Evolutionary conservation across 1,140 invertebrate genomes (phyloP), one percentile per base, ranked within the genome.

Genomic region (Calycopis cecrops): DNA sequence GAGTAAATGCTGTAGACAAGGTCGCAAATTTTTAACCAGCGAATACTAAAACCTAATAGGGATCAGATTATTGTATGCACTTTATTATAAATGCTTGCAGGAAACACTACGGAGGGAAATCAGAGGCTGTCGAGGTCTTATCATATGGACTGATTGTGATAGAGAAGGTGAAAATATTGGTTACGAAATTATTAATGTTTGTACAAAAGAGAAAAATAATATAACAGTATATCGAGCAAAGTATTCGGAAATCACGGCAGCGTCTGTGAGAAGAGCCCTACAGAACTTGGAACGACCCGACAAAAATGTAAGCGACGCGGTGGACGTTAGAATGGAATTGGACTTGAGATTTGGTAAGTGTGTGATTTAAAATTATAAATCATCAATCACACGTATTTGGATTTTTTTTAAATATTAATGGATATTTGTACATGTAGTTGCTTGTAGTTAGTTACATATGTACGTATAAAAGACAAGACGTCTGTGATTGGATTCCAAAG

Each of bases 131-230:
- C 85, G 93, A 56, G 91, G 92, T 0, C 88, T 99, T 8, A 94
- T 99, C 17, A 98, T 99, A 65, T 99, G 99, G 98, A 99, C 98
- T 34, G 99, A 99, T 98, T 99, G 98, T 91, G 99, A 99, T 91
- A 93, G 98, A 89, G 99, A 99, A 92, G 99, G 99, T 55, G 99
- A 99, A 90, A 99, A 99, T 82, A 99, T 99, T 87, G 98, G 99
- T 1, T 99, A 93, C 91, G 98, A 99, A 91, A 93, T 99, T 9
- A 98, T 99, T 52, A 87, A 97, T 62, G 96, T 99, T 4, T 99
- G 98, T 75, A 90, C 86, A 63, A 90, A 90, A 65, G 86, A 96
- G 0, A 98, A 97, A 73, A 92, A 91, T 17, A 93, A 92, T 79
- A 88, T 99, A 21, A 76, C 85, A 61, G 85, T 98, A 44, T 94